Percentiles rank a stretch among this genome's conserved stretches.
These are phyloP conservation scores for Phrixothrix hirtus DNA, from an alignment of 2,888 invertebrate genomes.

Conservation along the genomic window DNA sequence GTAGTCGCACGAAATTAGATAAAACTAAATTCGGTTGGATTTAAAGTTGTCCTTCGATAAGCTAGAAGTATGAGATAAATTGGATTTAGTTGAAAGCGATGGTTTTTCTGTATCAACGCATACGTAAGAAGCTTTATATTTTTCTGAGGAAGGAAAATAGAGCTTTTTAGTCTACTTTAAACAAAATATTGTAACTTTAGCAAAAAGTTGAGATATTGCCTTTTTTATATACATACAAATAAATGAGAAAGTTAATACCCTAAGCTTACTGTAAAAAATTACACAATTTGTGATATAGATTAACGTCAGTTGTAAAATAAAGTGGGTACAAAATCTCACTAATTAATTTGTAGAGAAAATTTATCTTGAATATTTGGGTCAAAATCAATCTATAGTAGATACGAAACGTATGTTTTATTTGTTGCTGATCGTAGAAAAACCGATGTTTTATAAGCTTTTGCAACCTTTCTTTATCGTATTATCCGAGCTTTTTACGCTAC, in stretches of 20 bases:
- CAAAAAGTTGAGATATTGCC: too few relatives aligned
- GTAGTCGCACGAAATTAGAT: slow-evolving; percentile 13
- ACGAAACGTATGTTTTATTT: slow-evolving; percentile 17
- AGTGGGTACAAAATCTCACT: too few relatives aligned
- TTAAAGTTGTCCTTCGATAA: slow-evolving; percentile 19
- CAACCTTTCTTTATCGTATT: slow-evolving; percentile 20
- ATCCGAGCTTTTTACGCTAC: slow-evolving; percentile 13
- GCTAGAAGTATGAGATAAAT: slow-evolving; percentile 19
- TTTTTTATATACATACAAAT: background rate
- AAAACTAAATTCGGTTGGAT: slow-evolving; percentile 18
- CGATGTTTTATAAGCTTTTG: slow-evolving; percentile 22
- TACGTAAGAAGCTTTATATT: background rate
- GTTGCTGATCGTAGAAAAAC: slow-evolving; percentile 18
- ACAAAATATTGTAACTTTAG: too few relatives aligned
- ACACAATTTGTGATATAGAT: background rate
- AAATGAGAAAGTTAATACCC: background rate
- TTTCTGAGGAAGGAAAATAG: too few relatives aligned
- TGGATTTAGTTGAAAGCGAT: slow-evolving; percentile 23
- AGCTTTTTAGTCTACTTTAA: too few relatives aligned
- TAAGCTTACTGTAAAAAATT: background rate
- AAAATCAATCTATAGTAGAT: slow-evolving; percentile 14
- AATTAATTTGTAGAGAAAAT: slow-evolving; percentile 1
- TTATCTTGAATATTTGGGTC: background rate
- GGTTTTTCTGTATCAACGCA: slow-evolving; percentile 14
- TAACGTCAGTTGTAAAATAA: background rate